These are phyloP conservation scores for Asteroscopus sphinx DNA, from an alignment of 2,888 invertebrate genomes.

Conservation along the genomic window DNA sequence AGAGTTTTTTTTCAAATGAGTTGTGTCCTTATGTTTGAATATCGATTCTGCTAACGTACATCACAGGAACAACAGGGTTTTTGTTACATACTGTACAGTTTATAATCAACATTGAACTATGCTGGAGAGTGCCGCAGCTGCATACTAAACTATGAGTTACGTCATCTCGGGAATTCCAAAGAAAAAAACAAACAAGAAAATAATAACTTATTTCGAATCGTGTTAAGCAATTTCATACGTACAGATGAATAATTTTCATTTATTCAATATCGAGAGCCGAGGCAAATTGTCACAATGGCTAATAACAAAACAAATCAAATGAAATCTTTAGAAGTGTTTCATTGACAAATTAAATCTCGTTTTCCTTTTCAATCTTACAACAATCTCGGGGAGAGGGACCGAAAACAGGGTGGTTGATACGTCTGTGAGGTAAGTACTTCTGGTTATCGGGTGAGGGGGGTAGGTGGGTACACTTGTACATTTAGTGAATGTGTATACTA, in stretches of 20 bases:
- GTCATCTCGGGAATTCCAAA: constrained; percentile 25
- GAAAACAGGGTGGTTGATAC: constrained; percentile 66
- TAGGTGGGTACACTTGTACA: constrained; percentile 66
- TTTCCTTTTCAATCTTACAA: constrained; percentile 64
- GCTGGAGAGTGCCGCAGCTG: constrained; percentile 11
- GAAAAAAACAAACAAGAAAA: constrained; percentile 34
- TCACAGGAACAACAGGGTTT: too few relatives aligned
- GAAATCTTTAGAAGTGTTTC: constrained; percentile 59
- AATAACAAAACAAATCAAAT: constrained; percentile 59
- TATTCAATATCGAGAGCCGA: constrained; percentile 46
- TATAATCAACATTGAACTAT: constrained; percentile 5
- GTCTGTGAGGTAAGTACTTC: constrained; percentile 63
- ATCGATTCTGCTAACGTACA: too few relatives aligned
- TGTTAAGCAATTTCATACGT: constrained; percentile 51
- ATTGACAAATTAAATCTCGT: constrained; percentile 65
- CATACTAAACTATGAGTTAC: constrained; percentile 26
- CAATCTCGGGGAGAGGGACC: constrained; percentile 58
- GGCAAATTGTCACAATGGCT: constrained; percentile 52
- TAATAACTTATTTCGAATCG: constrained; percentile 34
- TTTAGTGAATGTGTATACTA: constrained; percentile 71
- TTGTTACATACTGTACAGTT: too few relatives aligned
- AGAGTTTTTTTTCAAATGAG: too few relatives aligned
- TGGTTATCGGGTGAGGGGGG: constrained; percentile 62
- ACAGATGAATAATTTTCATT: constrained; percentile 45
- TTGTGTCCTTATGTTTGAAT: too few relatives aligned